Conservation (phyloP, 2,797 vertebrate species). For the Lepidocolaptes lacrymiger region DNA sequence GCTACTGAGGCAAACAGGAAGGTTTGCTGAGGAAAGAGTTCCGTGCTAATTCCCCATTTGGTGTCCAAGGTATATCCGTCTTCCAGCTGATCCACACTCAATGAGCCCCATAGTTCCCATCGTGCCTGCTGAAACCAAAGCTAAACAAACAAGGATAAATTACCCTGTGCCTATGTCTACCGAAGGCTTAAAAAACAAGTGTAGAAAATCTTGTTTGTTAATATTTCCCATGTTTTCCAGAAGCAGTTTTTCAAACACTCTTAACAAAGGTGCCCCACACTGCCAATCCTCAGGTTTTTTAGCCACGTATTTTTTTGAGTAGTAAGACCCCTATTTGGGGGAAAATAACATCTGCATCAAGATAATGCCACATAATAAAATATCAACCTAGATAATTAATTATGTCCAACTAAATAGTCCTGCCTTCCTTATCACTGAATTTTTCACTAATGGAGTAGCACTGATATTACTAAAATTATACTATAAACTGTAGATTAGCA, state of each 20-base stretch:
- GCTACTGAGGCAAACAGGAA: neutral
- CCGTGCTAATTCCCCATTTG: rapidly evolving
- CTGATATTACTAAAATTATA: neutral
- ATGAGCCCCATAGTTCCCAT: neutral
- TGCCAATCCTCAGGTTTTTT: neutral
- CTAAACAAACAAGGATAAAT: neutral
- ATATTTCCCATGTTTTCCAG: neutral
- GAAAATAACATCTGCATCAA: neutral
- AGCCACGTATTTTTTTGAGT: neutral
- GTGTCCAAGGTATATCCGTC: neutral
- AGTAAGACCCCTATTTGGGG: neutral
- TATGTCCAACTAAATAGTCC: neutral
- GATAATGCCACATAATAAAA: neutral
- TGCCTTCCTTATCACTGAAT: neutral
- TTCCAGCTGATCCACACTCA: neutral
- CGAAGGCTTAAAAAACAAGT: neutral
- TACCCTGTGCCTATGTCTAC: neutral
- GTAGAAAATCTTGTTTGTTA: neutral
- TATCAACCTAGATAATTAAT: neutral
- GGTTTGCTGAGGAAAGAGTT: neutral
- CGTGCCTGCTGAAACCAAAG: neutral
- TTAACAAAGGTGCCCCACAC: neutral
- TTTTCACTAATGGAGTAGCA: neutral
- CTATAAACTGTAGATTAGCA: neutral
- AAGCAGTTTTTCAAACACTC: neutral